phyloP scores from a whole-genome alignment of 2,113 vertebrate species.

The Neotoma lepida region DNA sequence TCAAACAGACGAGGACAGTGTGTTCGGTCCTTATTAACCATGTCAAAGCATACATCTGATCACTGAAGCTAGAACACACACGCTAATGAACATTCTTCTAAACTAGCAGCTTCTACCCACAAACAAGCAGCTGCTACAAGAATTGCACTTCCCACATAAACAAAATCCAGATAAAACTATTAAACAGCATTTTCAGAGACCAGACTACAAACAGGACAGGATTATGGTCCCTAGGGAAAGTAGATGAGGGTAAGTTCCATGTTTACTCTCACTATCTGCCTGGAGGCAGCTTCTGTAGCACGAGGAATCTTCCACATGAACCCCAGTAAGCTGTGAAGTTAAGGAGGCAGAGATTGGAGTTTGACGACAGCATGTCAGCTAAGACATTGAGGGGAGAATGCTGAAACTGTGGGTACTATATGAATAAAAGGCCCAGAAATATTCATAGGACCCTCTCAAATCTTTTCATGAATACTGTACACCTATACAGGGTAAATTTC shows the following conservation, averaged over 20 bases:
- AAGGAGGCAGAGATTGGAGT: neutral
- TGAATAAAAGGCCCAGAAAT: neutral
- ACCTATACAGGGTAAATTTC: neutral
- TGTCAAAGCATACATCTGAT: neutral
- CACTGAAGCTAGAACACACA: neutral
- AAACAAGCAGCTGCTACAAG: neutral
- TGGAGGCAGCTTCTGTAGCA: neutral
- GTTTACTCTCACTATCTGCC: neutral
- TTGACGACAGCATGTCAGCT: neutral
- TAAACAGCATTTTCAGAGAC: neutral
- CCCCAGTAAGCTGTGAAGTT: neutral
- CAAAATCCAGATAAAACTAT: constrained; percentile 9
- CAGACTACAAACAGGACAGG: neutral
- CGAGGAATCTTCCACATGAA: neutral
- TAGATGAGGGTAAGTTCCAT: neutral
- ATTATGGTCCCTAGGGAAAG: neutral
- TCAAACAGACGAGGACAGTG: neutral
- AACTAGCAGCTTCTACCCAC: neutral
- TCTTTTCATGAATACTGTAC: neutral
- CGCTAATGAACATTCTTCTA: neutral
- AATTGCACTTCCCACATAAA: neutral
- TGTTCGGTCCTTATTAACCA: neutral
- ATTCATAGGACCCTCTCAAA: neutral
- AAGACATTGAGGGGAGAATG: neutral
- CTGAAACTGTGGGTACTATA: neutral